phyloP scores from a whole-genome alignment of 2,113 vertebrate genomes.

The Pongo pygmaeus region DNA sequence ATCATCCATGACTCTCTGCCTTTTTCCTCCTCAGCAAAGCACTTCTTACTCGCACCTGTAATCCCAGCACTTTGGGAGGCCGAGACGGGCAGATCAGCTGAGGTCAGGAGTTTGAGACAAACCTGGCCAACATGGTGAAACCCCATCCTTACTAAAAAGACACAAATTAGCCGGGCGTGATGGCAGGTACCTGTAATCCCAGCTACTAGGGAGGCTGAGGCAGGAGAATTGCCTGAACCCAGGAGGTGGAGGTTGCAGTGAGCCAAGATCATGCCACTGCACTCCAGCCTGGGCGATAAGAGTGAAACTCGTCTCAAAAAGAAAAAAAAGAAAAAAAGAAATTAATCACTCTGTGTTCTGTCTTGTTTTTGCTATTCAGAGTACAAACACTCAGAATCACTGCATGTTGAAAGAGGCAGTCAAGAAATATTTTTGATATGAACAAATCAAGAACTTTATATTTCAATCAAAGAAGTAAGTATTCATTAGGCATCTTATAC shows the following conservation, averaged over 20 bases:
- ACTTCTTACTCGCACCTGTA: neutral
- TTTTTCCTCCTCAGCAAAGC: neutral
- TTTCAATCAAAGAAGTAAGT: neutral
- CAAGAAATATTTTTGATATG: neutral
- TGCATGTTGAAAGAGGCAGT: neutral
- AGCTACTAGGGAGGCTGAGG: too few relatives aligned
- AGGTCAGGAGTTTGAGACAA: too few relatives aligned
- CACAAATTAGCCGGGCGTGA: too few relatives aligned
- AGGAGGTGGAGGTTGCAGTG: too few relatives aligned
- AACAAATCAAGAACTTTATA: conserved; percentile 11
- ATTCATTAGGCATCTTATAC: neutral
- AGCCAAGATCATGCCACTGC: accelerated
- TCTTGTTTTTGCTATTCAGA: neutral
- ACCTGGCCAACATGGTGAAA: too few relatives aligned
- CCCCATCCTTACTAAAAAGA: too few relatives aligned
- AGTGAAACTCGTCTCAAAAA: too few relatives aligned
- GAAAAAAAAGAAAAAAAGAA: neutral
- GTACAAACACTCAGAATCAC: neutral
- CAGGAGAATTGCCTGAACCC: too few relatives aligned
- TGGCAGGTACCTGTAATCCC: too few relatives aligned
- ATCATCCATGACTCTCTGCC: neutral
- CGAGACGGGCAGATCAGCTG: too few relatives aligned
- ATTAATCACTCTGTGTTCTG: neutral
- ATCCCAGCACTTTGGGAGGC: too few relatives aligned
- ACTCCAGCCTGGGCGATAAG: too few relatives aligned